phyloP scores from a whole-genome alignment of 2,888 invertebrate species.

The Apodemia duryi region DNA sequence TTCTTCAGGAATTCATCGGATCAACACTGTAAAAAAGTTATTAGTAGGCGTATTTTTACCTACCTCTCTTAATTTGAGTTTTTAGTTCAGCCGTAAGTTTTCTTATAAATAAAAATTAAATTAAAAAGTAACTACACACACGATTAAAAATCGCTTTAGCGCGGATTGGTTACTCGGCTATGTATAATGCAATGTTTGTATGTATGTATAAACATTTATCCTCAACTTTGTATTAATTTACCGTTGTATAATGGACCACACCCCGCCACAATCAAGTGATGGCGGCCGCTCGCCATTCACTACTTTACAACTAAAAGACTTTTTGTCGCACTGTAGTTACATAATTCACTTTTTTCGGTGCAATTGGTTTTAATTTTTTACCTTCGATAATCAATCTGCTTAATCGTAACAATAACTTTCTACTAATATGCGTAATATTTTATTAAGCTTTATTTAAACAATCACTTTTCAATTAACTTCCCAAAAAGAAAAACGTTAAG shows the following conservation, averaged over 20 bases:
- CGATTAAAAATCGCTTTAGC: no score
- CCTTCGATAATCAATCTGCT: not conserved
- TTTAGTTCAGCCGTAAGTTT: no score
- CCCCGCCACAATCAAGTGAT: constrained; percentile 35
- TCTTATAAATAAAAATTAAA: no score
- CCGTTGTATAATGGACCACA: constrained; percentile 3
- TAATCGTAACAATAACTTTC: constrained; percentile 10
- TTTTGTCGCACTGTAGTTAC: constrained; percentile 45
- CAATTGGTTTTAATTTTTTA: constrained; percentile 11
- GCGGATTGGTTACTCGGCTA: not conserved
- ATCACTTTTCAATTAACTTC: not conserved
- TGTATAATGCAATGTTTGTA: not conserved
- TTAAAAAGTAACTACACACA: no score
- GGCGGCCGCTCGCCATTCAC: constrained; percentile 55
- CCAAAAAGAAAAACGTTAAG: no score
- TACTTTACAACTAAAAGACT: constrained; percentile 44
- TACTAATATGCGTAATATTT: constrained; percentile 3
- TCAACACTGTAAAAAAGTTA: no score
- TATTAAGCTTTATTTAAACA: not conserved
- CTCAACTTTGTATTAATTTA: not conserved
- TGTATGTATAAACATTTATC: not conserved
- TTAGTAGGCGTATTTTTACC: no score
- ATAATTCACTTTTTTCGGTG: constrained; percentile 37
- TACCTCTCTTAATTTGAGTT: no score
- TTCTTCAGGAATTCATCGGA: no score